Conservation (phyloP, 2,888 invertebrate genomes). For the Gisinianus flammeolus region DNA sequence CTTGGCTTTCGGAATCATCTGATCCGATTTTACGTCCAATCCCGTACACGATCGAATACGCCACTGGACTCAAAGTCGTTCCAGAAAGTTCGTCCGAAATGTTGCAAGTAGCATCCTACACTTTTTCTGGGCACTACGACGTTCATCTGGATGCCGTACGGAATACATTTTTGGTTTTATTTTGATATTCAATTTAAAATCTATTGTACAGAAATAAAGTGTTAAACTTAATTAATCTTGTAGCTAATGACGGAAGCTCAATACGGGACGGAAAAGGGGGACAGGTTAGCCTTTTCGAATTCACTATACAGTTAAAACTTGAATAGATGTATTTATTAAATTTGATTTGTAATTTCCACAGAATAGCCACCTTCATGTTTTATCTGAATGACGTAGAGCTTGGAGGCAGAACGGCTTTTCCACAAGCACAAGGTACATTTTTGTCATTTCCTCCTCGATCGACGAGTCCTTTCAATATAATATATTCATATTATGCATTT, state of each 20-base stretch:
- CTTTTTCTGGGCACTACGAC: neutral
- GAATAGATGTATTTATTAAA: too few relatives aligned
- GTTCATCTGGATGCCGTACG: conserved; percentile 12
- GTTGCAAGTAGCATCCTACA: conserved; percentile 11
- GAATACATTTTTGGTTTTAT: too few relatives aligned
- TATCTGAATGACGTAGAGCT: neutral
- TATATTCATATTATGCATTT: too few relatives aligned
- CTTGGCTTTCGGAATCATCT: neutral
- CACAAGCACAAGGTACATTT: neutral
- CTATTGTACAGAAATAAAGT: too few relatives aligned
- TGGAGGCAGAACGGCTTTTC: neutral
- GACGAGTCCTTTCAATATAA: too few relatives aligned
- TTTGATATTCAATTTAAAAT: too few relatives aligned
- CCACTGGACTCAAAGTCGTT: neutral
- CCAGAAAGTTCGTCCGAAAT: neutral
- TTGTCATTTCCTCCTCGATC: neutral
- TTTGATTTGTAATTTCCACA: too few relatives aligned
- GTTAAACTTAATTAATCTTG: too few relatives aligned
- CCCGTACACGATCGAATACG: neutral
- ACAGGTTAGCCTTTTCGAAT: too few relatives aligned
- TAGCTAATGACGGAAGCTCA: neutral
- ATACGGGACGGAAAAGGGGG: neutral
- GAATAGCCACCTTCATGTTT: neutral
- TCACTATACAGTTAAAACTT: too few relatives aligned
- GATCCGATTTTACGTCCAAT: neutral